Evolutionary conservation across 2,888 invertebrate genomes (phyloP).

Genomic region (Steinernema scapterisci): DNA sequence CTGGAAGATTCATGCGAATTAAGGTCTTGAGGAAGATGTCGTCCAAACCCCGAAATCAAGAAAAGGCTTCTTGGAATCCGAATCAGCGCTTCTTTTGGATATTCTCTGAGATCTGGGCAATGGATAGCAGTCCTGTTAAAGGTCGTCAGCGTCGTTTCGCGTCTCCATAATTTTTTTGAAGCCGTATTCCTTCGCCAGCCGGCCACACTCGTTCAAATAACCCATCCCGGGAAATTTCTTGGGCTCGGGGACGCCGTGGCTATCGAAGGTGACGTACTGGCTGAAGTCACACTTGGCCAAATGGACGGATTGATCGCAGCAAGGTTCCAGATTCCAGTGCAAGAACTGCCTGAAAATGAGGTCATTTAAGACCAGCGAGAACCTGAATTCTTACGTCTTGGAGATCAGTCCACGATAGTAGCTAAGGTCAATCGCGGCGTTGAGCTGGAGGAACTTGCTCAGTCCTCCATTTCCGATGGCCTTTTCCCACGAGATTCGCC

Average conservation of each 20-base stretch:
- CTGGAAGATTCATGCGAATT: not conserved
- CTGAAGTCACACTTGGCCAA: conserved; percentile 27
- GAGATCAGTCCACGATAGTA: conserved; percentile 46
- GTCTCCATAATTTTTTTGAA: not conserved
- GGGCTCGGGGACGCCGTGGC: conserved; percentile 31
- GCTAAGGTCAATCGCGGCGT: conserved; percentile 46
- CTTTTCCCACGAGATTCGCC: conserved; percentile 60
- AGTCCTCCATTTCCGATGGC: conserved; percentile 56
- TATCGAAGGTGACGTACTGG: conserved; percentile 38
- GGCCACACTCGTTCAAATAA: not conserved
- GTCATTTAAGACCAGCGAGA: too few relatives aligned
- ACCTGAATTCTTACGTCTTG: not conserved
- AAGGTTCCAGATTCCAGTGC: not conserved
- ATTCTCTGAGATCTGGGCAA: not conserved
- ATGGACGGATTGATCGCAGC: too few relatives aligned
- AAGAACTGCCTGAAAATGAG: not conserved
- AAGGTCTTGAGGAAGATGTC: not conserved
- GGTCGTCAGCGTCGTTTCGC: conserved; percentile 48
- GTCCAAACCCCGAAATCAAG: not conserved
- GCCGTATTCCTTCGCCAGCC: not conserved
- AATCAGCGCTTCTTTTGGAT: not conserved
- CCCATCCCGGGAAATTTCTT: not conserved
- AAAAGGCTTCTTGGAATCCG: not conserved
- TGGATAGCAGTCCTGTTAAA: conserved; percentile 47
- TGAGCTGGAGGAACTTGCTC: conserved; percentile 49